Conservation (phyloP, 2,797 vertebrate species). For the Threskiornis aethiopicus region DNA sequence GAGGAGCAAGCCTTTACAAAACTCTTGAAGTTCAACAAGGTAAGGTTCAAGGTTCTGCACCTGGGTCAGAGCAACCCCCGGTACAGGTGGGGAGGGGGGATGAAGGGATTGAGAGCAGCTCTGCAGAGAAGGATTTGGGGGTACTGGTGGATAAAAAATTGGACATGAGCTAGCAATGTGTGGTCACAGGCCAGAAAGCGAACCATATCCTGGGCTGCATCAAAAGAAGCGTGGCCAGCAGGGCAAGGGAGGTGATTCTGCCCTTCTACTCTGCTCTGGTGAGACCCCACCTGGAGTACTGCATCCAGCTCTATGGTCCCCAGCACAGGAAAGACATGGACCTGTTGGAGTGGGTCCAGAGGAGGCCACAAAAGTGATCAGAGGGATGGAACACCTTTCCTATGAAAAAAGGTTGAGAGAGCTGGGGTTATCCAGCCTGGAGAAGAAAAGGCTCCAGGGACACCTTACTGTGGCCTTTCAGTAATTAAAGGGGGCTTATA, state of each 20-base stretch:
- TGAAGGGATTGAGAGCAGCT: not conserved
- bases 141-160: not conserved
- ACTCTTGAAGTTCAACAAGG: not conserved
- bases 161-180: not conserved
- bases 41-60: not conserved
- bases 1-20: not conserved
- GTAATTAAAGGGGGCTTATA: not conserved
- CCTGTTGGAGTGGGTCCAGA: not conserved
- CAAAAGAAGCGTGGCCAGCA: not conserved
- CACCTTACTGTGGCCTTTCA: not conserved
- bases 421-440: not conserved
- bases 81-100: no score
- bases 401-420: not conserved
- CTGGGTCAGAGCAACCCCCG: not conserved
- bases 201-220: not conserved
- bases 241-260: not conserved
- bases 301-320: not conserved
- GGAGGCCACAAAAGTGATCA: not conserved
- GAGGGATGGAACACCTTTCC: not conserved
- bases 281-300: not conserved
- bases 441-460: not conserved
- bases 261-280: rapidly evolving
- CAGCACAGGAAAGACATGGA: not conserved
- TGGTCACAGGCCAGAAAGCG: not conserved
- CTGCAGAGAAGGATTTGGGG: not conserved